phyloP scores from a whole-genome alignment of 2,113 vertebrate genomes.

The Thymallus thymallus region DNA sequence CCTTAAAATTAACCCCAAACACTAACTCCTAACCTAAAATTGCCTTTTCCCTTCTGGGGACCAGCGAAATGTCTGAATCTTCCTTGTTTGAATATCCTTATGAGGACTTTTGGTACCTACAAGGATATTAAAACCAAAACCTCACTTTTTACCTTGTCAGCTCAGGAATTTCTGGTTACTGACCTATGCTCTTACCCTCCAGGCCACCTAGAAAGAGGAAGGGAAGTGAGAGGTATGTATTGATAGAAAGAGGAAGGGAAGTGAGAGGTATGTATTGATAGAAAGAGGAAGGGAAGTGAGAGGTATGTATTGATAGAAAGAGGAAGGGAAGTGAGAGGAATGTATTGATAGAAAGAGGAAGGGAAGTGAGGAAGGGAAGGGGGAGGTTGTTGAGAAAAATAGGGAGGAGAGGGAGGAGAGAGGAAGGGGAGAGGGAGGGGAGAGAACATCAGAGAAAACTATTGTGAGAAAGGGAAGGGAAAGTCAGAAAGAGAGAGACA shows the following conservation, averaged over 20 bases:
- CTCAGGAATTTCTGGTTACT: no score
- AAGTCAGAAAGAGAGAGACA: conserved; percentile 29
- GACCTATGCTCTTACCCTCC: no score
- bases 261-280: background rate
- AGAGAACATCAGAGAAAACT: conserved; percentile 35
- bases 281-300: background rate
- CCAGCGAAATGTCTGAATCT: no score
- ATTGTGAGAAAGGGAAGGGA: conserved; percentile 18
- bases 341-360: background rate
- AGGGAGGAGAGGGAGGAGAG: background rate
- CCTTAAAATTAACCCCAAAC: no score
- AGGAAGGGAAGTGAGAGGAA: conserved; percentile 11
- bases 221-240: background rate
- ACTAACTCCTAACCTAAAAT: no score
- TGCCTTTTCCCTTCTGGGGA: no score
- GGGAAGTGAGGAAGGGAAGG: background rate
- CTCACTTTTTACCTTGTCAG: no score
- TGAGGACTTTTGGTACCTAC: no score
- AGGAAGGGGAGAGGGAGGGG: background rate
- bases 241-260: conserved; percentile 12
- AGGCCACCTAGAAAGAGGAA: no score
- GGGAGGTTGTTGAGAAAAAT: background rate
- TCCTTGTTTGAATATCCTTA: no score
- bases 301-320: background rate
- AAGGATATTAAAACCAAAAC: no score